Base-by-base conservation (phyloP, 2,797 vertebrate species). In the Lateolabrax maculatus region DNA sequence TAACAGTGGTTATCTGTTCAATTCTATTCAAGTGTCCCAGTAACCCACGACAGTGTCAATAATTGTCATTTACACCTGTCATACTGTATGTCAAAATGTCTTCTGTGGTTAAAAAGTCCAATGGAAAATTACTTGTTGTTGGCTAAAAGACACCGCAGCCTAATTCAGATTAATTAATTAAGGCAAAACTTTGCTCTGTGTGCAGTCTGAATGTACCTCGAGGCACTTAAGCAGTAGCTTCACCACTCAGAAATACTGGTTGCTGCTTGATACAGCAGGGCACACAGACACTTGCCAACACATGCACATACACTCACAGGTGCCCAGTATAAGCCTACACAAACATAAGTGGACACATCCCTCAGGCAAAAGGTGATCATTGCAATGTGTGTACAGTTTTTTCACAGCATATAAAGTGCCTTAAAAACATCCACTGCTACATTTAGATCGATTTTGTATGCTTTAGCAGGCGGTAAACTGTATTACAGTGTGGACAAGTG, bases 351-450 rank as follows among this genome's bases (percentile, higher is more conserved):
- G 13, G 67, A 84, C 73, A 70, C 52, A 70, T 53, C 70, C 79
- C 68, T 72, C 39, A 62, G 88, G 81, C 71, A 25, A 74, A 57
- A 63, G 34, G 60, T 70, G 66, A 75, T 82, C 48, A 63, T 80
- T 61, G 41, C 37, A 67, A n/a, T 55, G 68, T 71, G 48, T 58
- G 63, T 75, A n/a, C n/a, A n/a, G 34, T 71, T 62, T 31, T 67
- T 77, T 83, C 48, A 55, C 44, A 37, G 68, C 48, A 56, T 73
- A 70, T 51, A 60, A 23, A 52, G 18, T 78, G n/a, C 37, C 7
- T 55, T 57, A 34, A 34, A 68, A 71, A 51, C 60, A 61, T 43
- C 19, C 36, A 57, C 21, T 66, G 53, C 39, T 65, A 23, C 51
- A 18, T 69, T 25, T 48, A 25, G 11, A 69, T 73, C 6, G 15